Base-by-base conservation (phyloP, 2,113 vertebrate genomes). In the Cichladusa arquata region DNA sequence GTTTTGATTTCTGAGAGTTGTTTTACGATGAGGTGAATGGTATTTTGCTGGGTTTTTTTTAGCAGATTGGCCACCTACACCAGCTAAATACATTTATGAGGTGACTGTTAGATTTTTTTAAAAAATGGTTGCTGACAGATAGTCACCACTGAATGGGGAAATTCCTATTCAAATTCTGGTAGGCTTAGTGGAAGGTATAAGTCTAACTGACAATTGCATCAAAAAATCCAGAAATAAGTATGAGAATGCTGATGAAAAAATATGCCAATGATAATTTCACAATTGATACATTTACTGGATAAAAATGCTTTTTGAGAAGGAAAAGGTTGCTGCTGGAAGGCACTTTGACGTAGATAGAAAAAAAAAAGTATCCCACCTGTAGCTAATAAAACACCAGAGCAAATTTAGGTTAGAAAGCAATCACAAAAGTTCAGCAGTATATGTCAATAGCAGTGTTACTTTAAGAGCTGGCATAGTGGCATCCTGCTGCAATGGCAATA, bases 151-250 rank as follows among this genome's bases (percentile, higher is more conserved):
- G 77, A 78, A 74, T 44, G 26, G n/a, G 11, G 7, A 29, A 84
- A 64, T 58, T 84, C 86, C 53, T 72, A 1, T 79, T 60, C 24
- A 10, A 1, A 61, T 67, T 47, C n/a, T 51, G 6, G 7, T 34
- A 65, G 29, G 47, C 31, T 65, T 57, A 72, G 14, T 40, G 70
- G 38, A 81, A 91, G 18, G n/a, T 70, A 31, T 24, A 60, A 38
- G 16, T 40, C 31, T 67, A 88, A 69, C 4, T 48, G 40, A 51
- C 36, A 94, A 8, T n/a, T 48, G 14, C 53, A 64, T 64, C 36
- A 78, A 57, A 57, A 84, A 90, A 71, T 47, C 15, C 54, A 89
- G n/a, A 86, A 94, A 47, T 56, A 88, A 80, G 34, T 57, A 66
- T 11, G 23, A 69, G 38, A 81, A 50, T 50, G 57, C 36, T 34